These are phyloP conservation scores for Trichacis sp. DNA, from an alignment of 2,888 invertebrate species.

Conservation along the genomic window DNA sequence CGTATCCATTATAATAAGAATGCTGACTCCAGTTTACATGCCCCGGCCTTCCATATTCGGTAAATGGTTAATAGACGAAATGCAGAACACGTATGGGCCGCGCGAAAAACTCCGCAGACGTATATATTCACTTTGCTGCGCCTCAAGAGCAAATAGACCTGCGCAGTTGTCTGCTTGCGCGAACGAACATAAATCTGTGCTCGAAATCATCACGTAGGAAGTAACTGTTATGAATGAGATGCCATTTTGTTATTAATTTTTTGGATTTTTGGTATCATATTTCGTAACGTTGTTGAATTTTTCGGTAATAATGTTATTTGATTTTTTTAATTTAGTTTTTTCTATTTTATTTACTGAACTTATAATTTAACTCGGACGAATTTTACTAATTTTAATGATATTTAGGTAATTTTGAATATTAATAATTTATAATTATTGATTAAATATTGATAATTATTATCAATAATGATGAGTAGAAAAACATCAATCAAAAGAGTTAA, in stretches of 20 bases:
- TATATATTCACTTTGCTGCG: conserved; percentile 27
- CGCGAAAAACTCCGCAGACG: conserved; percentile 20
- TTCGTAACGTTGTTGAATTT: too few species aligned
- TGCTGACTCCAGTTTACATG: conserved; percentile 40
- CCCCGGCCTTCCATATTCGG: conserved; percentile 40
- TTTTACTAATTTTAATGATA: too few species aligned
- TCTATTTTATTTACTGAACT: too few species aligned
- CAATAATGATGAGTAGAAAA: too few species aligned
- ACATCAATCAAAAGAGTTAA: too few species aligned
- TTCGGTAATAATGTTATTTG: too few species aligned
- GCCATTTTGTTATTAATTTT: conserved; percentile 14
- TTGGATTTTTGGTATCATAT: neutral
- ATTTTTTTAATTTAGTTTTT: too few species aligned
- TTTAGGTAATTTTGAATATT: too few species aligned
- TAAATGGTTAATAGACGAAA: conserved; percentile 40
- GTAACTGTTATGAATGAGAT: conserved; percentile 34
- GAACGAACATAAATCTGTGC: conserved; percentile 28
- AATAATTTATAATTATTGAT: too few species aligned
- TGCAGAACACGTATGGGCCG: conserved; percentile 38
- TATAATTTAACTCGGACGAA: too few species aligned
- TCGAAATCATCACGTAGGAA: conserved; percentile 16
- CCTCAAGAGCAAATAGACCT: conserved; percentile 7
- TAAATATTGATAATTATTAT: too few species aligned
- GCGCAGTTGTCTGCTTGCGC: conserved; percentile 30
- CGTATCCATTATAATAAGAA: conserved; percentile 56